Conservation (phyloP, 35 echinoderm and acorn worm species). For the Heliocidaris erythrogramma region DNA sequence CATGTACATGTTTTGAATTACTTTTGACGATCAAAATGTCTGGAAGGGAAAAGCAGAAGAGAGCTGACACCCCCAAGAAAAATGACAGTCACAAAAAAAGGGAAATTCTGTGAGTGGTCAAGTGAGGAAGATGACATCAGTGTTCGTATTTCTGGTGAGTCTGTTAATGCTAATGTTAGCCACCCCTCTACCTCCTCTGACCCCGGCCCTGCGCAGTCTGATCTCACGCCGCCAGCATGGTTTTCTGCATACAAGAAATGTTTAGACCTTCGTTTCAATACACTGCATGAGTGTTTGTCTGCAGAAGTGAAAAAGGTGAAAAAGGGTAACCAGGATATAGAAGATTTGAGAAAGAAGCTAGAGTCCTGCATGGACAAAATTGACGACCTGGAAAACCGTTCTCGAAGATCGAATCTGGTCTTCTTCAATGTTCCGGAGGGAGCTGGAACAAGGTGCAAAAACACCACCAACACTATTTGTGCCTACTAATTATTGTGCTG, state of each 20-base stretch:
- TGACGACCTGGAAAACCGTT: not conserved
- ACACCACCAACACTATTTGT: no score
- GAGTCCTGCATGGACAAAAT: not conserved
- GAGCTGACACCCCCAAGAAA: not conserved
- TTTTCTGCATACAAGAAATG: not conserved
- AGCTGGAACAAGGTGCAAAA: no score
- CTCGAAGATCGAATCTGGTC: not conserved
- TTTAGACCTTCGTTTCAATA: not conserved
- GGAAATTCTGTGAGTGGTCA: not conserved
- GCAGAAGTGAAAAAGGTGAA: not conserved
- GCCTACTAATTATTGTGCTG: no score
- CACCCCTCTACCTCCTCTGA: not conserved
- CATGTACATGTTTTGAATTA: no score
- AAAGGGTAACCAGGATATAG: not conserved
- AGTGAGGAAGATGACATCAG: not conserved
- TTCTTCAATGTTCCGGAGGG: not conserved
- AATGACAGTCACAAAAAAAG: not conserved
- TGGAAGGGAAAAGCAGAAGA: not conserved
- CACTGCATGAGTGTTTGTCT: not conserved
- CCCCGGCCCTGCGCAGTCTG: not conserved
- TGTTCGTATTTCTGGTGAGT: not conserved
- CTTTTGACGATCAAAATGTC: no score
- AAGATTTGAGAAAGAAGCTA: not conserved
- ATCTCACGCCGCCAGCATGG: not conserved
- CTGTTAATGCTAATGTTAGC: not conserved